These are phyloP conservation scores for Tinea trinotella DNA, from an alignment of 2,888 invertebrate genomes.

Conservation along the genomic window DNA sequence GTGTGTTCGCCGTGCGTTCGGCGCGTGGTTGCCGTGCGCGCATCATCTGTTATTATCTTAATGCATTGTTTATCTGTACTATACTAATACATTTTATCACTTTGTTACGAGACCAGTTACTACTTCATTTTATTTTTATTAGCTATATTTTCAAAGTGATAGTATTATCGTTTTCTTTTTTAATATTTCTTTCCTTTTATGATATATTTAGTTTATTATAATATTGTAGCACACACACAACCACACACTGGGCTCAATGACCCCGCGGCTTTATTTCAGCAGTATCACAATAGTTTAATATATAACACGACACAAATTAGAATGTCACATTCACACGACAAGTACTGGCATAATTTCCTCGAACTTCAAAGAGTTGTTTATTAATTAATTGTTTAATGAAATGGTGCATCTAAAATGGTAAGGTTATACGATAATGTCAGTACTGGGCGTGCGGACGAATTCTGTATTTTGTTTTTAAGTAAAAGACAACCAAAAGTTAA, in stretches of 20 bases:
- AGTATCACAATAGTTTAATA: constrained; percentile 1
- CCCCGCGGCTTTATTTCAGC: constrained; percentile 56
- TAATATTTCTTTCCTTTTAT: neutral
- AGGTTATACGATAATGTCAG: neutral
- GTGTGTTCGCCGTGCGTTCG: too few species aligned
- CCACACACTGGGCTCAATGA: constrained; percentile 67
- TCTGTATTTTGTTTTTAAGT: constrained; percentile 47
- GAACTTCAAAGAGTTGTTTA: neutral
- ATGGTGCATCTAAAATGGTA: neutral
- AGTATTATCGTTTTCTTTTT: neutral
- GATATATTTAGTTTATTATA: neutral
- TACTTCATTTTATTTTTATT: constrained; percentile 10
- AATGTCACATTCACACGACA: neutral
- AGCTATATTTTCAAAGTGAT: neutral
- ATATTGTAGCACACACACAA: constrained; percentile 48
- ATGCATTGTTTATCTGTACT: constrained; percentile 13
- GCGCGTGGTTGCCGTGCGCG: too few species aligned
- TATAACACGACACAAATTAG: constrained; percentile 2
- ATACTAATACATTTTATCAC: constrained; percentile 8
- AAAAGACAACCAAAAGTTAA: constrained; percentile 73
- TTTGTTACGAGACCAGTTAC: constrained; percentile 16
- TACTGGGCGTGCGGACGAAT: neutral
- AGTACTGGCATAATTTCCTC: neutral
- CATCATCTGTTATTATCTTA: constrained; percentile 1
- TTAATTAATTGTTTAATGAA: neutral